Percentiles rank a stretch among this genome's conserved stretches.
phyloP scores from a whole-genome alignment of 92 coral and sea anemone species.

The Palythoa grandiflora region DNA sequence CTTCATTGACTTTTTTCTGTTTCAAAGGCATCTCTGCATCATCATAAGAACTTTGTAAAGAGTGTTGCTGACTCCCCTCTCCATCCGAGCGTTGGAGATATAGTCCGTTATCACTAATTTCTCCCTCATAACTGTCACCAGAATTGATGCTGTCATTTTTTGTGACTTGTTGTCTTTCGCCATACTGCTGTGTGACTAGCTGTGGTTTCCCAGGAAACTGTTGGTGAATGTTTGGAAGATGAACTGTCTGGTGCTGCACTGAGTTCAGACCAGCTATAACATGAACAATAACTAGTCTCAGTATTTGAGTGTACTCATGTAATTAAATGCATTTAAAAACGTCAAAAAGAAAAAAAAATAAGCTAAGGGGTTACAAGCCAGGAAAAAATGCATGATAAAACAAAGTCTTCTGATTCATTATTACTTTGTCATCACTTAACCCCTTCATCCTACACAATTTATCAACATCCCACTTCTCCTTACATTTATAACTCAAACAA shows the following conservation, averaged over 20 bases:
- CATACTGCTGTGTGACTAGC: conserved; percentile 52
- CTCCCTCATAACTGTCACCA: conserved; percentile 51
- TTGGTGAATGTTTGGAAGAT: conserved; percentile 66
- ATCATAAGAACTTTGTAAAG: conserved; percentile 4
- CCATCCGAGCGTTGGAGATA: conserved; percentile 1
- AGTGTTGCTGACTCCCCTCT: neutral
- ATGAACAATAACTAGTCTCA: no score
- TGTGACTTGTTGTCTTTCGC: conserved; percentile 8
- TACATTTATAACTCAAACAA: no score
- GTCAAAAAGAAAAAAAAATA: no score
- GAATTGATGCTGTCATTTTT: conserved; percentile 37
- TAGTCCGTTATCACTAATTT: conserved; percentile 18
- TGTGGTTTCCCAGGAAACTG: conserved; percentile 54
- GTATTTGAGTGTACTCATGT: neutral
- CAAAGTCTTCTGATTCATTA: no score
- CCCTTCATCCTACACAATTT: no score
- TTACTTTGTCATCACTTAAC: no score
- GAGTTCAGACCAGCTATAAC: conserved; percentile 83
- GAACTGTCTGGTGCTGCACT: conserved; percentile 70
- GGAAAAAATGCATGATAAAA: no score
- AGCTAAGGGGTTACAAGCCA: no score
- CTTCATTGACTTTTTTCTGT: conserved; percentile 15
- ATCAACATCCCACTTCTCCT: no score
- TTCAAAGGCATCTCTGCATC: neutral
- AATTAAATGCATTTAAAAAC: neutral